Conservation (phyloP, 2,888 invertebrate species). For the Xestia ashworthii region DNA sequence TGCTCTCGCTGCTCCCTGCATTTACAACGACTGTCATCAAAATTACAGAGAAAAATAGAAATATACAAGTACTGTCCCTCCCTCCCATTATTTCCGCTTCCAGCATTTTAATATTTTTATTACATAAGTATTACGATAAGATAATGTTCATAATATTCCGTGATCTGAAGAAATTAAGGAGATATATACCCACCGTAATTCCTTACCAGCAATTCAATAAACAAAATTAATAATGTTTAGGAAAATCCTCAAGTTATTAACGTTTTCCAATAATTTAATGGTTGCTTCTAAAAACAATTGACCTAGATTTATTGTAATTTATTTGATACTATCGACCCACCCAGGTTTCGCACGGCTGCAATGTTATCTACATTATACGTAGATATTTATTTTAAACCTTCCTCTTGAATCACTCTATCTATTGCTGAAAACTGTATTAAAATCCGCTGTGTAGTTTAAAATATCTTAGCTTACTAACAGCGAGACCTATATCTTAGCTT, state of each 20-base stretch:
- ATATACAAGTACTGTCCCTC: background rate
- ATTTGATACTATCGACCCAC: background rate
- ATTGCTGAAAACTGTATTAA: too few species aligned
- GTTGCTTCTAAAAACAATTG: slow-evolving; percentile 4
- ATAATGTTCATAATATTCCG: slow-evolving; percentile 11
- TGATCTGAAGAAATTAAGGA: slow-evolving; percentile 28
- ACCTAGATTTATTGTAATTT: background rate
- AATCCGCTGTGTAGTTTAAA: too few species aligned
- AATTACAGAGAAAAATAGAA: background rate
- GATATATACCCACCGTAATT: background rate
- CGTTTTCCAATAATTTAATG: slow-evolving; percentile 19
- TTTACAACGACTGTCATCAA: background rate
- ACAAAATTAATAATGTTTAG: slow-evolving; percentile 12
- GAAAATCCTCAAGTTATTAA: slow-evolving; percentile 5
- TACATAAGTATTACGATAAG: background rate
- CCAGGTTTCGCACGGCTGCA: too few species aligned
- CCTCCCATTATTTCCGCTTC: background rate
- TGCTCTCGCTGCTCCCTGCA: too few species aligned
- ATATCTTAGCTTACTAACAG: too few species aligned
- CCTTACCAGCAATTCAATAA: slow-evolving; percentile 23
- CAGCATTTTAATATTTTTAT: background rate
- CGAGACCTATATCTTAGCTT: too few species aligned
- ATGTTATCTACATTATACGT: too few species aligned
- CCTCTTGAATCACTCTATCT: too few species aligned
- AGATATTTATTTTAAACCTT: too few species aligned